Evolutionary conservation across 2,888 invertebrate species (phyloP).

Genomic region (Rosalia funebris): DNA sequence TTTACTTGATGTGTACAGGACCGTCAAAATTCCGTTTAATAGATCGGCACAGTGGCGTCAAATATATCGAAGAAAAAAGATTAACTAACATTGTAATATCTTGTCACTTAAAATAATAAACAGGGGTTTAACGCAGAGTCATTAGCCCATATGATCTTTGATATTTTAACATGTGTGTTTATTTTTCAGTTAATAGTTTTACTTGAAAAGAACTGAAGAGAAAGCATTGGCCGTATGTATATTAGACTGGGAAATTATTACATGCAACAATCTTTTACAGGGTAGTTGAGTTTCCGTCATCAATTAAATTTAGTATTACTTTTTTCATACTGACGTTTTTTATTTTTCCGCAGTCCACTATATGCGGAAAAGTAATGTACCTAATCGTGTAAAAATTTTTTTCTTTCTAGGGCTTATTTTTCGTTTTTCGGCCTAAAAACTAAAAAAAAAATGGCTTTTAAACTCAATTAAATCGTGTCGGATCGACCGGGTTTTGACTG

Average conservation of each 20-base stretch:
- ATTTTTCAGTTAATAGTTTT: conserved; percentile 45
- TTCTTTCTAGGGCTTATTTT: too few species aligned
- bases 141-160: conserved; percentile 38
- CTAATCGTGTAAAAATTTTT: too few species aligned
- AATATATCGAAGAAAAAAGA: conserved; percentile 14
- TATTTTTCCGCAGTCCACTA: too few species aligned
- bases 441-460: too few species aligned
- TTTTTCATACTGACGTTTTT: not conserved
- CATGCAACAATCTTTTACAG: conserved; percentile 14
- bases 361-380: too few species aligned
- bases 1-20: too few species aligned
- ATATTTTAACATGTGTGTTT: conserved; percentile 46
- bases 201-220: conserved; percentile 18
- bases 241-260: conserved; percentile 6
- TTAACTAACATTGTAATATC: conserved; percentile 39
- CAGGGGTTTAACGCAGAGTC: conserved; percentile 23
- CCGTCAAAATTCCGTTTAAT: conserved; percentile 11
- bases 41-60: conserved; percentile 6
- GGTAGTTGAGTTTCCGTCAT: not conserved
- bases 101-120: conserved; percentile 41
- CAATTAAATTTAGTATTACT: conserved; percentile 10
- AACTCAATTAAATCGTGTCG: too few species aligned
- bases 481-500: too few species aligned
- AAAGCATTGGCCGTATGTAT: conserved; percentile 5
- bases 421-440: too few species aligned